Evolutionary conservation across 2,888 invertebrate species (phyloP).

Genomic region (Phlogophora meticulosa): DNA sequence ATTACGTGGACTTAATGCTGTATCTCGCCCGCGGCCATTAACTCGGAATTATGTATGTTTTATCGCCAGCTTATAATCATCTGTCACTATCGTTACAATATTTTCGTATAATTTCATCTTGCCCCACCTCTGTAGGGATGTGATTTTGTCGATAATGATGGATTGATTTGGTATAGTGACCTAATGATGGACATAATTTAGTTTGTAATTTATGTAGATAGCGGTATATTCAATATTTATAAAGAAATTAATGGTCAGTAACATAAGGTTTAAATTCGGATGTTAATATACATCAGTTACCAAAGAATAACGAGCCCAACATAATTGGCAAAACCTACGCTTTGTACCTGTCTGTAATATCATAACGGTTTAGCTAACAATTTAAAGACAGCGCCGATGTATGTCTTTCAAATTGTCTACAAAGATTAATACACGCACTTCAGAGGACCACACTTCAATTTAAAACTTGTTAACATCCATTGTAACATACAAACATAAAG

Average conservation of each 20-base stretch:
- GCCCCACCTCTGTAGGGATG: constrained; percentile 82
- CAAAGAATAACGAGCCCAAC: constrained; percentile 21
- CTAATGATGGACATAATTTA: constrained; percentile 5
- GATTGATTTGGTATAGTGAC: constrained; percentile 53
- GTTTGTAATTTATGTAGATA: constrained; percentile 13
- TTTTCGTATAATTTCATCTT: constrained; percentile 90
- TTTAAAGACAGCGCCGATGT: constrained; percentile 32
- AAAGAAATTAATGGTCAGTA: not conserved
- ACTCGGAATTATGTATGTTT: constrained; percentile 90
- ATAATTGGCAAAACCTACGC: constrained; percentile 40
- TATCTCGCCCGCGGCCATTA: constrained; percentile 79
- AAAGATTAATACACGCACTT: constrained; percentile 58
- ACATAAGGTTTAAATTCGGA: constrained; percentile 2
- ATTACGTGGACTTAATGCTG: constrained; percentile 76
- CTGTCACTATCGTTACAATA: constrained; percentile 91
- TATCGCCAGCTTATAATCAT: constrained; percentile 91
- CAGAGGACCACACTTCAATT: constrained; percentile 48
- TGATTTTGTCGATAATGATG: constrained; percentile 53
- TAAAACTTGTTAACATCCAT: constrained; percentile 58
- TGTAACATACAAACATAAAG: constrained; percentile 55
- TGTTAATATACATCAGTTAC: not conserved
- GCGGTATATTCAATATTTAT: constrained; percentile 2
- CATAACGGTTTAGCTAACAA: constrained; percentile 37
- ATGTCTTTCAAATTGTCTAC: constrained; percentile 48
- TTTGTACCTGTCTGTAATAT: constrained; percentile 36